These are phyloP conservation scores for Drosophila sechellia DNA, from an alignment of 1,140 invertebrate genomes.

Conservation along the genomic window DNA sequence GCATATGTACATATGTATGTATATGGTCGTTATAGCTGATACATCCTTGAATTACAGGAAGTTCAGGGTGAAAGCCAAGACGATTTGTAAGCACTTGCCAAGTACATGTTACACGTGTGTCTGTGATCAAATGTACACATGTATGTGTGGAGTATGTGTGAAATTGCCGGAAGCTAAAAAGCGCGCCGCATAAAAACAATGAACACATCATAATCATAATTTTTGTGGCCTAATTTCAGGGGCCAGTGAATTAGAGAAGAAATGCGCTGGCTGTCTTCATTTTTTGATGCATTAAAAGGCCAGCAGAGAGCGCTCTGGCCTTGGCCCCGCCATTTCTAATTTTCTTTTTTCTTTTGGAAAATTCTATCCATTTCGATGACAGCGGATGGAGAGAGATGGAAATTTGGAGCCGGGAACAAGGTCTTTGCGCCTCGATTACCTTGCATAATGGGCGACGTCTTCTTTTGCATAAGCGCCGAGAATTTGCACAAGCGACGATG, in stretches of 20 bases:
- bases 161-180: conserved; percentile 58
- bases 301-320: conserved; percentile 5
- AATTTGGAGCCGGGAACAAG: conserved; percentile 35
- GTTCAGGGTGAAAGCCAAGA: conserved; percentile 6
- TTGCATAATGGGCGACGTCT: conserved; percentile 71
- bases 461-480: conserved; percentile 67
- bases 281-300: conserved; percentile 27
- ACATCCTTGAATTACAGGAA: conserved; percentile 8
- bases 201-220: conserved; percentile 82
- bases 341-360: neutral
- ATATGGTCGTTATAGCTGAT: too few species aligned
- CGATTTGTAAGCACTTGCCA: conserved; percentile 66
- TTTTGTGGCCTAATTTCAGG: conserved; percentile 75
- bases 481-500: conserved; percentile 59
- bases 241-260: conserved; percentile 21
- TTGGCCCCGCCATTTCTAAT: conserved; percentile 10
- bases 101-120: conserved; percentile 44
- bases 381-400: conserved; percentile 33
- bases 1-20: too few species aligned
- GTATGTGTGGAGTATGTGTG: conserved; percentile 19
- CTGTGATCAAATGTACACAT: neutral
- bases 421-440: conserved; percentile 69
- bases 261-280: conserved; percentile 38
- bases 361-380: conserved; percentile 41
- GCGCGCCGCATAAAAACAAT: conserved; percentile 72